Base-by-base conservation (phyloP, 2,888 invertebrate species). In the Aphelenchoides bicaudatus region DNA sequence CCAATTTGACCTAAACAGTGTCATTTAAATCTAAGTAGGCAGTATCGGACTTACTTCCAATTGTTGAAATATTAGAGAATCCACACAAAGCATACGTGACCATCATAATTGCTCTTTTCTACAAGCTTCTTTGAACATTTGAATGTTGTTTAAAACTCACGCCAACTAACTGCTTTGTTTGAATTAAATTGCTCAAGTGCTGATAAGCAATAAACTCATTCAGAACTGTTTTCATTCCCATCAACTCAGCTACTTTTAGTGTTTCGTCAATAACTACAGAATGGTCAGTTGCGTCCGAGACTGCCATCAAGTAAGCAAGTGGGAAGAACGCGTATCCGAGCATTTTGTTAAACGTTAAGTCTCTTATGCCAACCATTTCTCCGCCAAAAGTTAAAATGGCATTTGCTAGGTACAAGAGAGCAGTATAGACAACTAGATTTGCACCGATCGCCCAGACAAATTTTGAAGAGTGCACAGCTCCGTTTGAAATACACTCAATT, bases 401-500 rank as follows among this genome's bases (percentile, higher is more conserved):
- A 80, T 94, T 90, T n/a, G 63, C n/a, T 77, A 93, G 89, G 1
- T 88, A 86, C 3, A 94, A 84, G 62, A 90, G 86, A 0, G 92
- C 86, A 0, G 92, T 86, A 75, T 92, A 92, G 0, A 91, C 91
- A 0, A 94, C 87, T 13, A 94, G 84, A 74, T 91, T 93, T 4
- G 91, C 90, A 3, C 88, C 85, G 61, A 96, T 90, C 70, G 89
- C 89, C 6, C 88, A 83, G 8, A 93, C 85, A 5, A 94, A 83
- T 0, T 86, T 83, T 2, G 90, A 86, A 1, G 88, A 90, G 73
- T 86, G 86, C 13, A 85, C 83, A 0, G 91, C 92, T 0, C 94
- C 94, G 72, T 88, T 87, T 0, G 89, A 87, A 0, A 91, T 92
- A 0, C 94, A 94, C 70, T 94, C 92, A 28, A 96, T 81, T 0